phyloP scores from a whole-genome alignment of 2,797 vertebrate species.

The Anabas testudineus region DNA sequence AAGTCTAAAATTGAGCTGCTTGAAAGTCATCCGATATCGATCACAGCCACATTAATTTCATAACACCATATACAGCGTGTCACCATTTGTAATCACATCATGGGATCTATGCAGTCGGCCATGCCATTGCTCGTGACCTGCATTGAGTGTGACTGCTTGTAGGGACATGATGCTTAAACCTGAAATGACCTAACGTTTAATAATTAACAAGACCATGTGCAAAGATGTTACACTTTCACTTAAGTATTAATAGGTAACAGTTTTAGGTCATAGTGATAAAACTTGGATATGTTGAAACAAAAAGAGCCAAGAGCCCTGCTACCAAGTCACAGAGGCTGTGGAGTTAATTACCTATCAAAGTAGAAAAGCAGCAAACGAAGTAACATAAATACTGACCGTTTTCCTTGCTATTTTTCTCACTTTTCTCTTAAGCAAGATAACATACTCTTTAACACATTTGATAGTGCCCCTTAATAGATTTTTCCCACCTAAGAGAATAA shows the following conservation, averaged over 20 bases:
- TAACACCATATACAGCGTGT: constrained; percentile 62
- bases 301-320: neutral
- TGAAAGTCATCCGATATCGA: constrained; percentile 77
- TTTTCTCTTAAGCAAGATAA: neutral
- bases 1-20: constrained; percentile 81
- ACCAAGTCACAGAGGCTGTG: neutral
- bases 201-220: constrained; percentile 2
- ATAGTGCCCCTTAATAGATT: constrained; percentile 5
- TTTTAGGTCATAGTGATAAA: constrained; percentile 45
- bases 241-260: constrained; percentile 24
- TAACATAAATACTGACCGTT: neutral
- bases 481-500: constrained; percentile 6
- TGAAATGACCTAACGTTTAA: constrained; percentile 20
- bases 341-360: constrained; percentile 18
- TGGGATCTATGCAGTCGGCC: constrained; percentile 53
- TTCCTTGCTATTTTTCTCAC: neutral
- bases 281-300: constrained; percentile 26
- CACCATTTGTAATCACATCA: constrained; percentile 64
- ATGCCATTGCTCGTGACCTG: constrained; percentile 36
- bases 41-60: constrained; percentile 78
- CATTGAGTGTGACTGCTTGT: constrained; percentile 30
- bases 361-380: neutral
- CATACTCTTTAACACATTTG: neutral
- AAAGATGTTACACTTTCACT: constrained; percentile 26
- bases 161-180: constrained; percentile 22